Evolutionary conservation across 2,113 vertebrate genomes (phyloP).

Genomic region (Chiloscyllium plagiosum): DNA sequence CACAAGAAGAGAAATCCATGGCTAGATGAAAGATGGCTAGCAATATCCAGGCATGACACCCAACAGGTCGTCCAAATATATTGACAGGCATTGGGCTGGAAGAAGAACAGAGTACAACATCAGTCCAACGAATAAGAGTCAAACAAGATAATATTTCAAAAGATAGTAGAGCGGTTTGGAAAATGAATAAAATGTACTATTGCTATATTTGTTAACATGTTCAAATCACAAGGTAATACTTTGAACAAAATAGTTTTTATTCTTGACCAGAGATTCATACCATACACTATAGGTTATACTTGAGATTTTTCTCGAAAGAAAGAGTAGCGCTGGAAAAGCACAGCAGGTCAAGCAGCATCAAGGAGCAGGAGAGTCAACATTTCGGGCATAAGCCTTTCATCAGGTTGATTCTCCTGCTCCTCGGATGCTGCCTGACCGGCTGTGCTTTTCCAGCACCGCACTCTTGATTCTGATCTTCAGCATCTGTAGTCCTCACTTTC

Average conservation of each 20-base stretch:
- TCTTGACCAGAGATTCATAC: not conserved
- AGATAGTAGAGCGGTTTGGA: too few relatives aligned
- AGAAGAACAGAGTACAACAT: conserved; percentile 39
- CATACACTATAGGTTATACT: not conserved
- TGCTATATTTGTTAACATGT: not conserved
- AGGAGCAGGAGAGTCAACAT: too few relatives aligned
- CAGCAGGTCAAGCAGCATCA: too few relatives aligned
- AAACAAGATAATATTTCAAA: not conserved
- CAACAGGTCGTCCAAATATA: conserved; percentile 55
- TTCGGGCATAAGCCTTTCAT: too few relatives aligned
- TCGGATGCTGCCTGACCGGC: too few relatives aligned
- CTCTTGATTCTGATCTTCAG: too few relatives aligned
- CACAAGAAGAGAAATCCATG: conserved; percentile 63
- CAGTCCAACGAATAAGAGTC: not conserved
- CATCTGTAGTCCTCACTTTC: too few relatives aligned
- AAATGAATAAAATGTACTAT: not conserved
- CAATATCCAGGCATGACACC: conserved; percentile 64
- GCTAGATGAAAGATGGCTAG: conserved; percentile 65
- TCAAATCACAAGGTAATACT: too few relatives aligned
- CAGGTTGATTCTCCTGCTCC: too few relatives aligned
- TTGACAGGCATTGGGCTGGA: conserved; percentile 56
- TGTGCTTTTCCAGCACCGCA: too few relatives aligned
- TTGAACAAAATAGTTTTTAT: not conserved
- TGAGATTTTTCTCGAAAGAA: too few relatives aligned
- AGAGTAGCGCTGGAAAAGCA: too few relatives aligned